A percentile compares a stretch with the other conserved stretches of the same genome.
phyloP scores from a whole-genome alignment of 2,113 vertebrate genomes.

The Platanista minor region DNA sequence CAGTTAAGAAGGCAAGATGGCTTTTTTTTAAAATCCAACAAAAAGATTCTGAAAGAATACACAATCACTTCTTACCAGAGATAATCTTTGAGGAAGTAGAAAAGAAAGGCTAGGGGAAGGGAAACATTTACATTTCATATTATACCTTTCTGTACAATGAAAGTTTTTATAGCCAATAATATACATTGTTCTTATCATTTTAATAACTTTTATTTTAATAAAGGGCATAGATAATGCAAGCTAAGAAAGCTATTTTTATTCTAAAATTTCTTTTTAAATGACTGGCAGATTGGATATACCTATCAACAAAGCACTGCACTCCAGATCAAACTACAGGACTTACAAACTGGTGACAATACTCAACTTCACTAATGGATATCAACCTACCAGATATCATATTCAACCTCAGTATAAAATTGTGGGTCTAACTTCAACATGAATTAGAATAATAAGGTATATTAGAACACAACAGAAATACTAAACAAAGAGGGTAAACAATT shows the following conservation, averaged over 20 bases:
- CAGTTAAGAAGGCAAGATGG: not conserved
- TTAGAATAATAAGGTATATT: not conserved
- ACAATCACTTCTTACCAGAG: not conserved
- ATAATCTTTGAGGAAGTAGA: not conserved
- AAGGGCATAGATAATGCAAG: not conserved
- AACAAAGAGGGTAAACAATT: not conserved
- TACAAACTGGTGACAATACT: not conserved
- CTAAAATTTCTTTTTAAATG: not conserved
- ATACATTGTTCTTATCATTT: not conserved
- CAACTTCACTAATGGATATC: not conserved
- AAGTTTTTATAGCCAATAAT: not conserved
- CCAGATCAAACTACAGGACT: not conserved
- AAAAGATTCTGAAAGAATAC: not conserved
- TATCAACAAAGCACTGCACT: not conserved
- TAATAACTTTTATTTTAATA: not conserved
- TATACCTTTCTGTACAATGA: not conserved
- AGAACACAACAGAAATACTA: slow-evolving; percentile 3
- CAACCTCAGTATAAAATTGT: not conserved
- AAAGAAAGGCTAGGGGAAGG: not conserved
- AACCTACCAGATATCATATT: not conserved
- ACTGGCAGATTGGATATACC: not conserved
- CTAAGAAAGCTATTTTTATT: not conserved
- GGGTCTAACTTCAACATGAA: not conserved
- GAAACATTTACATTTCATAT: not conserved
- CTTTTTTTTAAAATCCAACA: not conserved